These are phyloP conservation scores for Meloe dianella DNA, from an alignment of 2,888 invertebrate genomes.

Conservation along the genomic window DNA sequence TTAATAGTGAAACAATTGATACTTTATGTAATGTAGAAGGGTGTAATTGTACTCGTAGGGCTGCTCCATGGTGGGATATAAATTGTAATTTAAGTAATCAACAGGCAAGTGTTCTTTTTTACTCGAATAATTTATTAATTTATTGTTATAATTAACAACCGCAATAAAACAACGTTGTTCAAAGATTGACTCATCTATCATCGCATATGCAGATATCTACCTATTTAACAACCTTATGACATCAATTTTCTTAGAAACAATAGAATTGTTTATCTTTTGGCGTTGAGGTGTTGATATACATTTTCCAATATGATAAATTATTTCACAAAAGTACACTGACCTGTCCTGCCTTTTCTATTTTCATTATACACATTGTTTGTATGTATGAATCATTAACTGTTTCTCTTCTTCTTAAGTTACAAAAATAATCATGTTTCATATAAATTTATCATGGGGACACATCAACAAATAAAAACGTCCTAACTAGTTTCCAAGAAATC, in stretches of 20 bases:
- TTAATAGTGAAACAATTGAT: conserved; percentile 37
- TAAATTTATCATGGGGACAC: conserved; percentile 2
- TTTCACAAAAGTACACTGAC: conserved; percentile 12
- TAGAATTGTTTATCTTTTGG: neutral
- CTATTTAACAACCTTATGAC: neutral
- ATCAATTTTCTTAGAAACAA: conserved; percentile 13
- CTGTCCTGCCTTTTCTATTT: conserved; percentile 9
- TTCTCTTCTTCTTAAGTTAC: conserved; percentile 12
- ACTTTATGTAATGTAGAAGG: conserved; percentile 65
- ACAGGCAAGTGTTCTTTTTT: conserved; percentile 63
- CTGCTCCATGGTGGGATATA: conserved; percentile 67
- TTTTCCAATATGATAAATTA: conserved; percentile 6
- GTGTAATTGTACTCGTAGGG: conserved; percentile 67
- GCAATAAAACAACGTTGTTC: neutral
- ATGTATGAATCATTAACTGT: conserved; percentile 12
- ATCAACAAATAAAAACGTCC: neutral
- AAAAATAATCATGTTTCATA: conserved; percentile 7
- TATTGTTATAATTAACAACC: neutral
- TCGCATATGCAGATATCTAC: neutral
- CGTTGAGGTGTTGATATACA: neutral
- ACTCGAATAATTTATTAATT: neutral
- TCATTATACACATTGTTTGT: neutral
- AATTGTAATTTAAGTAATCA: conserved; percentile 68
- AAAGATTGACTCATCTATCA: conserved; percentile 4
- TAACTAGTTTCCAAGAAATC: neutral